Evolutionary conservation across 2,888 invertebrate genomes (phyloP), one percentile per base, ranked within the genome.

Genomic region (Drosophila kanekoi): DNA sequence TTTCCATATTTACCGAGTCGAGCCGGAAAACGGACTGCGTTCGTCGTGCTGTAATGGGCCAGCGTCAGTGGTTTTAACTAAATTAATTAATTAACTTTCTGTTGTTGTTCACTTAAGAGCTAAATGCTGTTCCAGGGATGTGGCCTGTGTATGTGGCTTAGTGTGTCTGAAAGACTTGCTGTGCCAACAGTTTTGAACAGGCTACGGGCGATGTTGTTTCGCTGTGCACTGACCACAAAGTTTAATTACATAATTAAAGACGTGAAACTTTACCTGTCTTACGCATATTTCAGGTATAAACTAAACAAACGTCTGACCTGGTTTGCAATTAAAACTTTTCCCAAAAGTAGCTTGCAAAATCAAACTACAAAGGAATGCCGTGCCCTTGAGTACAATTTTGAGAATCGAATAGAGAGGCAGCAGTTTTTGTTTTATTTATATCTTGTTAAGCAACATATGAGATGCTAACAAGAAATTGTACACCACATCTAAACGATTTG

Each of bases 31-130:
- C 8, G 38, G 9, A 5, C 10, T 8, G 35, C 5, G 13, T 5
- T 10, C 0, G 11, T 10, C 13, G n/a, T 32, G 13, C 16, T 28
- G 2, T 20, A 43, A 16, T 23, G 33, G 14, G 13, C 20, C 45
- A 14, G 14, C 37, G 38, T 53, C 53, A 28, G 38, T 13, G 65
- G 35, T 43, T 58, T 58, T 35, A 62, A 59, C 56, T 56, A 23
- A 78, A 60, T 74, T 58, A 75, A 75, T 79, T 75, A 58, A 64
- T 64, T 61, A 53, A 48, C 18, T 61, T 48, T 41, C 14, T 9
- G 32, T 47, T 70, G 20, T 20, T 54, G 14, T 41, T 49, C 4
- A 16, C n/a, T 18, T 18, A 4, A 14, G 18, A 23, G 23, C 23
- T 20, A 28, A 18, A 5, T 8, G 32, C 37, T 43, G 45, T 16